These are phyloP conservation scores for Pelosia muscerda DNA, from an alignment of 2,888 invertebrate species.

Conservation along the genomic window DNA sequence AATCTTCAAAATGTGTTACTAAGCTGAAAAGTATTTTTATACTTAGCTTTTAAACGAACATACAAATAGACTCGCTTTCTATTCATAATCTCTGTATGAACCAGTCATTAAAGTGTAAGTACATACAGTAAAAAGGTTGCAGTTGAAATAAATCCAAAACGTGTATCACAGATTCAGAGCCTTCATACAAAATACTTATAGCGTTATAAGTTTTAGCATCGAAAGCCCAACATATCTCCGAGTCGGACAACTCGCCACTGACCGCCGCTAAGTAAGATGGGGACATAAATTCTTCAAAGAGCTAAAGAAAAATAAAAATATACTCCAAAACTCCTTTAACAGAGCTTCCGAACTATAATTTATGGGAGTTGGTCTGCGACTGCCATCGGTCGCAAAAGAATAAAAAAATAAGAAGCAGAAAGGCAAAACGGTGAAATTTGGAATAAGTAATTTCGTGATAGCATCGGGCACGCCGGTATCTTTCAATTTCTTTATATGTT, in stretches of 20 bases:
- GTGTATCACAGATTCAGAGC: slow-evolving; percentile 45
- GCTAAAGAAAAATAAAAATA: slow-evolving; percentile 83
- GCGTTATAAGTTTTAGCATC: slow-evolving; percentile 44
- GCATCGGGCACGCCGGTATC: slow-evolving; percentile 81
- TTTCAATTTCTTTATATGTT: slow-evolving; percentile 83
- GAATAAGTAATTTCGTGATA: slow-evolving; percentile 83
- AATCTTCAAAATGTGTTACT: too few species aligned
- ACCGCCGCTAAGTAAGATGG: slow-evolving; percentile 84
- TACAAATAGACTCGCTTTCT: neutral
- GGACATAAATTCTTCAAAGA: slow-evolving; percentile 86
- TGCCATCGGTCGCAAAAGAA: slow-evolving; percentile 74
- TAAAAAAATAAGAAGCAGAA: slow-evolving; percentile 60
- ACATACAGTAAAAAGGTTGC: too few species aligned
- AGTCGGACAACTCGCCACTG: slow-evolving; percentile 63
- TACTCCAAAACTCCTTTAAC: slow-evolving; percentile 77
- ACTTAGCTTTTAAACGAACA: neutral
- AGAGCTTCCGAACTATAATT: slow-evolving; percentile 87
- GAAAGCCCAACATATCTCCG: slow-evolving; percentile 61
- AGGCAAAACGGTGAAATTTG: slow-evolving; percentile 86
- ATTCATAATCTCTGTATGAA: neutral
- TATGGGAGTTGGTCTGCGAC: slow-evolving; percentile 78
- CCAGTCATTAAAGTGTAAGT: neutral
- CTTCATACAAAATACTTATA: slow-evolving; percentile 52
- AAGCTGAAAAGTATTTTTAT: too few species aligned
- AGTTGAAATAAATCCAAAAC: slow-evolving; percentile 39